Evolutionary conservation across 2,797 vertebrate species (phyloP).

Genomic region (Dromococcyx pavoninus): DNA sequence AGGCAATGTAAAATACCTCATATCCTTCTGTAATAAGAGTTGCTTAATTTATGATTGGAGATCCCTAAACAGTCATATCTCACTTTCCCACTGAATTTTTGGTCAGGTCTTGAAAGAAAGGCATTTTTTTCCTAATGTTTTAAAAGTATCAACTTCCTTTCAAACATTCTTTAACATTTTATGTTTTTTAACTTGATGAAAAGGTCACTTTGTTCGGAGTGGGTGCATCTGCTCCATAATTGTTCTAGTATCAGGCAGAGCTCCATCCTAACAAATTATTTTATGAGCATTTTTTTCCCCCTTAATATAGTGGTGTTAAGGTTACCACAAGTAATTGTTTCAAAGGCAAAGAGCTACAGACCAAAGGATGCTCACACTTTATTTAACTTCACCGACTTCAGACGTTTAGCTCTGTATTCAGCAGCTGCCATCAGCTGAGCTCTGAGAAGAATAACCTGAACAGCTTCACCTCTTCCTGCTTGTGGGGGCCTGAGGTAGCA

Average conservation of each 20-base stretch:
- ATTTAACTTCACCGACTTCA: constrained; percentile 57
- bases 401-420: constrained; percentile 6
- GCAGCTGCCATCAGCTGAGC: constrained; percentile 33
- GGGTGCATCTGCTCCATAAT: constrained; percentile 71
- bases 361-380: constrained; percentile 51
- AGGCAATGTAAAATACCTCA: neutral
- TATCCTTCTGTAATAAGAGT: neutral
- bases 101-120: constrained; percentile 53
- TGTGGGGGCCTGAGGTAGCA: neutral
- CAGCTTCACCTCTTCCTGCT: neutral
- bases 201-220: constrained; percentile 76
- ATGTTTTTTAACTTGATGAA: constrained; percentile 78
- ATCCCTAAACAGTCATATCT: neutral
- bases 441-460: constrained; percentile 16
- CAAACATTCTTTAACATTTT: constrained; percentile 80
- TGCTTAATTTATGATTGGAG: constrained; percentile 19
- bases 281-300: neutral
- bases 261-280: constrained; percentile 51
- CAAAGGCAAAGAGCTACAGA: constrained; percentile 39
- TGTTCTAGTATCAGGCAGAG: constrained; percentile 61
- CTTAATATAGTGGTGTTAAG: constrained; percentile 36
- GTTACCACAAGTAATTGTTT: constrained; percentile 35
- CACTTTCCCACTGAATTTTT: neutral
- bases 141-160: constrained; percentile 77
- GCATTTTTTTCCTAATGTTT: constrained; percentile 58